Conservation (phyloP, 1,140 invertebrate species). For the Bicyclus anynana region DNA sequence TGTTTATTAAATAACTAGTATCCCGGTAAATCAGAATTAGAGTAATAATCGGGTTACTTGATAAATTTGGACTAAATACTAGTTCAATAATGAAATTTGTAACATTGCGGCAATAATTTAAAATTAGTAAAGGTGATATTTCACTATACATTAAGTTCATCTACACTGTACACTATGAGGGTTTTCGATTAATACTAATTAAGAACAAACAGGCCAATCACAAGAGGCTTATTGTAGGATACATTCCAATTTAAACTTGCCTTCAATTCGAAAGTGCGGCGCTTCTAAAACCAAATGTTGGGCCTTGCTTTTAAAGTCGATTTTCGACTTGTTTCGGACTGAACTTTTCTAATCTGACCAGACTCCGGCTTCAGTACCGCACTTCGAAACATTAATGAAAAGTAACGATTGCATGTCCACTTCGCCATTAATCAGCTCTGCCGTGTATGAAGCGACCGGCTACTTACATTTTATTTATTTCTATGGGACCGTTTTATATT, state of each 20-base stretch:
- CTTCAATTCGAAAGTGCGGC: slow-evolving; percentile 55
- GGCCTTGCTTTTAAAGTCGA: slow-evolving; percentile 72
- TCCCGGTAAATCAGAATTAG: too few species aligned
- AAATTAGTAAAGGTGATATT: slow-evolving; percentile 44
- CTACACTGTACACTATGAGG: slow-evolving; percentile 47
- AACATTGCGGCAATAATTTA: slow-evolving; percentile 19
- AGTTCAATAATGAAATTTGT: too few species aligned
- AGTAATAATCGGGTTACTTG: too few species aligned
- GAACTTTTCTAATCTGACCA: slow-evolving; percentile 76
- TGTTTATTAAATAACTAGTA: too few species aligned
- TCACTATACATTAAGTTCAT: slow-evolving; percentile 45
- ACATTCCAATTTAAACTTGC: slow-evolving; percentile 77
- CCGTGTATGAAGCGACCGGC: slow-evolving; percentile 25
- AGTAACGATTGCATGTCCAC: slow-evolving; percentile 72
- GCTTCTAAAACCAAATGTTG: slow-evolving; percentile 74
- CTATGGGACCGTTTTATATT: background rate
- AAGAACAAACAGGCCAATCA: slow-evolving; percentile 74
- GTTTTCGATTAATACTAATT: slow-evolving; percentile 74
- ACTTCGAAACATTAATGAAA: slow-evolving; percentile 74
- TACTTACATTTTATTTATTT: slow-evolving; percentile 14
- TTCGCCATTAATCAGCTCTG: slow-evolving; percentile 66
- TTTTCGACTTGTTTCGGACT: slow-evolving; percentile 66
- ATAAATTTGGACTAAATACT: too few species aligned
- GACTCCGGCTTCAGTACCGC: slow-evolving; percentile 57
- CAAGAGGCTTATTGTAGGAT: slow-evolving; percentile 73